Conservation (phyloP, 2,888 invertebrate genomes). For the Dasypolia templi region DNA sequence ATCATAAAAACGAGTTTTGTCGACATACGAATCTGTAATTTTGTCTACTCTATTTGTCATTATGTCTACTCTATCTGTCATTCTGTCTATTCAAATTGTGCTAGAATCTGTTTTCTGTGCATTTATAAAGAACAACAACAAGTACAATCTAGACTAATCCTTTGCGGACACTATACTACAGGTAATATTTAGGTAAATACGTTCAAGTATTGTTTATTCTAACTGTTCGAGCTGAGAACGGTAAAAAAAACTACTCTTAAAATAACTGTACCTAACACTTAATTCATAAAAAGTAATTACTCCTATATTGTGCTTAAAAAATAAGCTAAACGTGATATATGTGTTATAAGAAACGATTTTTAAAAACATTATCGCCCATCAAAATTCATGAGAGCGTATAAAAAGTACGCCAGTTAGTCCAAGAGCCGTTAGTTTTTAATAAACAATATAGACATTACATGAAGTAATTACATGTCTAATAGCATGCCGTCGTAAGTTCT, state of each 20-base stretch:
- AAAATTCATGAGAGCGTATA: conserved; percentile 47
- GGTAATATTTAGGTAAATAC: neutral
- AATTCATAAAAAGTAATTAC: conserved; percentile 20
- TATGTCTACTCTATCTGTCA: too few species aligned
- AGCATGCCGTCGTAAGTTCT: conserved; percentile 40
- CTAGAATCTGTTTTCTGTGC: too few species aligned
- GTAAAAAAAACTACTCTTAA: neutral
- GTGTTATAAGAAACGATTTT: conserved; percentile 52
- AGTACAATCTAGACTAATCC: too few species aligned
- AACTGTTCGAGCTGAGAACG: neutral
- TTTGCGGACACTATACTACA: neutral
- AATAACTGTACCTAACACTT: conserved; percentile 22
- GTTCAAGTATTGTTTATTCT: neutral
- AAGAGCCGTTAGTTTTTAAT: conserved; percentile 67
- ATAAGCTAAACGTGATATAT: conserved; percentile 52
- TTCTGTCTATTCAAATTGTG: too few species aligned
- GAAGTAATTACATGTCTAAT: conserved; percentile 63
- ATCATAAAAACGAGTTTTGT: too few species aligned
- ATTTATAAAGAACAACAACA: too few species aligned
- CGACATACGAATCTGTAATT: too few species aligned
- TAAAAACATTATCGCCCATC: conserved; percentile 64
- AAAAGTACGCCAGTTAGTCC: conserved; percentile 56
- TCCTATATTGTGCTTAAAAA: conserved; percentile 11
- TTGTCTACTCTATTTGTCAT: too few species aligned
- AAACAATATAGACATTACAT: conserved; percentile 69